These are phyloP conservation scores for Agrochola litura DNA, from an alignment of 2,888 invertebrate species.

Conservation along the genomic window DNA sequence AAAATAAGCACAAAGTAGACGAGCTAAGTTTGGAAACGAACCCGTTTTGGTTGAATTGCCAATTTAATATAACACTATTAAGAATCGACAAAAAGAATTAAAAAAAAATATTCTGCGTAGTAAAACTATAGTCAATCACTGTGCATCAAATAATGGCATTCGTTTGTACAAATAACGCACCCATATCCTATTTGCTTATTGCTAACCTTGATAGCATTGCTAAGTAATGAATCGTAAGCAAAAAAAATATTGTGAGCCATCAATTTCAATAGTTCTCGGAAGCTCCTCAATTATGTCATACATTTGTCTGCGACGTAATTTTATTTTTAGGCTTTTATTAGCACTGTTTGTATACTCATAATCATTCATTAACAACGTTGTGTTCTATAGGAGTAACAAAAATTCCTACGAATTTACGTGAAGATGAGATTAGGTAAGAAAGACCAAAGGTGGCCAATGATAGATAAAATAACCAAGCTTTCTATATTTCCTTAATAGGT, in stretches of 20 bases:
- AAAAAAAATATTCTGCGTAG: slow-evolving; percentile 25
- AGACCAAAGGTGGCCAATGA: slow-evolving; percentile 33
- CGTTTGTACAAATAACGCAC: slow-evolving; percentile 52
- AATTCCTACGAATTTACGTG: neutral
- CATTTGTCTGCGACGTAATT: slow-evolving; percentile 28
- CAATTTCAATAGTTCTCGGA: slow-evolving; percentile 25
- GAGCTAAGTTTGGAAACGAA: slow-evolving; percentile 7
- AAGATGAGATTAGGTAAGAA: slow-evolving; percentile 21
- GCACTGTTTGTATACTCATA: slow-evolving; percentile 6
- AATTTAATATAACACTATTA: neutral
- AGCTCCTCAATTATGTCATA: slow-evolving; percentile 51
- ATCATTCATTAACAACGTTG: slow-evolving; percentile 23
- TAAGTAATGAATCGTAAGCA: slow-evolving; percentile 35
- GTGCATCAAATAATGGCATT: slow-evolving; percentile 47
- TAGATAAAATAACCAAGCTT: slow-evolving; percentile 33
- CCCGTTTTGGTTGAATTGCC: slow-evolving; percentile 3
- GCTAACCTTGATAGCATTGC: slow-evolving; percentile 54
- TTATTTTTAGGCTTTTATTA: slow-evolving; percentile 19
- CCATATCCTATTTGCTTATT: slow-evolving; percentile 52
- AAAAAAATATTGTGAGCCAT: slow-evolving; percentile 44
- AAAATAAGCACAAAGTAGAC: neutral
- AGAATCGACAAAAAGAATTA: neutral
- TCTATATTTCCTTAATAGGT: slow-evolving; percentile 46
- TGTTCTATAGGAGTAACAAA: slow-evolving; percentile 12
- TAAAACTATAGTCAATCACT: slow-evolving; percentile 17